These are phyloP conservation scores for Salvator merianae DNA, from an alignment of 2,113 vertebrate species.

Conservation along the genomic window DNA sequence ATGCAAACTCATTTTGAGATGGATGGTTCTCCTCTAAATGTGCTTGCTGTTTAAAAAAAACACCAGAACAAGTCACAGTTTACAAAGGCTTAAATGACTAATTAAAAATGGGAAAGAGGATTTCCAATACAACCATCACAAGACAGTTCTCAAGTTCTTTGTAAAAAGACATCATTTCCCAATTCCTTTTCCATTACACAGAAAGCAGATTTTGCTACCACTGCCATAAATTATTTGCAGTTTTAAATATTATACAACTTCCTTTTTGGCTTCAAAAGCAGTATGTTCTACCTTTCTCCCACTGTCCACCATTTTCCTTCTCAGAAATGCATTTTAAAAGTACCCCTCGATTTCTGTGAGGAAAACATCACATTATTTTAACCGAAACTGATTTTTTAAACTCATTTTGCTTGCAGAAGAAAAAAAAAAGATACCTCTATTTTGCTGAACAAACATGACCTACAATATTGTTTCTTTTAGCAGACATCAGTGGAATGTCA, in stretches of 20 bases:
- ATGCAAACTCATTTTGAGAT: constrained; percentile 32
- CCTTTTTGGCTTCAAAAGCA: background rate
- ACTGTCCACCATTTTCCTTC: background rate
- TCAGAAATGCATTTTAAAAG: background rate
- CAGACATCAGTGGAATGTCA: constrained; percentile 35
- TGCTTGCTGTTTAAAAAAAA: background rate
- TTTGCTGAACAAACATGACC: constrained; percentile 26
- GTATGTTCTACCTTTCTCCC: constrained; percentile 16
- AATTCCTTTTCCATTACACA: constrained; percentile 25
- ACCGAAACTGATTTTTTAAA: constrained; percentile 39
- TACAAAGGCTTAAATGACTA: constrained; percentile 32
- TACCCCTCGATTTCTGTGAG: constrained; percentile 20
- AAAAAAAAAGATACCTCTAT: constrained; percentile 17
- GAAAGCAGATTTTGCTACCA: constrained; percentile 30
- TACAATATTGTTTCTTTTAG: constrained; percentile 31
- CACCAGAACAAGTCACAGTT: background rate
- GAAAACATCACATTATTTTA: constrained; percentile 43
- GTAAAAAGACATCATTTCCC: constrained; percentile 17
- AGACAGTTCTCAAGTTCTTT: constrained; percentile 1
- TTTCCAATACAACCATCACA: constrained; percentile 6
- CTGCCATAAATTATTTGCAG: constrained; percentile 18
- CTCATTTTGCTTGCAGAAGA: background rate
- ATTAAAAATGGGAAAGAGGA: constrained; percentile 16
- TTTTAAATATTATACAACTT: constrained; percentile 24
- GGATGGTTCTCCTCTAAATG: constrained; percentile 21